These are phyloP conservation scores for Procambarus virginalis DNA, from an alignment of 1,140 invertebrate species.

Conservation along the genomic window DNA sequence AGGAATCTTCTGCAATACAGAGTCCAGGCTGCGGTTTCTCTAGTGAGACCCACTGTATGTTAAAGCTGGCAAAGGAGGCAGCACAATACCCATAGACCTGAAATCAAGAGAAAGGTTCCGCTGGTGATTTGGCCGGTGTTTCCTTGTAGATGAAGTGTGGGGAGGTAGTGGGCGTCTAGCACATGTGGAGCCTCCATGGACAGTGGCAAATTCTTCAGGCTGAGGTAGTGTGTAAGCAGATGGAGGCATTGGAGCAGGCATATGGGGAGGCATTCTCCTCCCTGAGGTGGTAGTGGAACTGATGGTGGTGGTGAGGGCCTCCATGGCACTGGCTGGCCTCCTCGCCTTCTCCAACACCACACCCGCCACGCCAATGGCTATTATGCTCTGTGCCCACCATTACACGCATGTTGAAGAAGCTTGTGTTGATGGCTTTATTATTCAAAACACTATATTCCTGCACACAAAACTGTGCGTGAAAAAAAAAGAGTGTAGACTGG, in stretches of 20 bases:
- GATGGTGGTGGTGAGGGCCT: slow-evolving; percentile 35
- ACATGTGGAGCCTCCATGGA: slow-evolving; percentile 51
- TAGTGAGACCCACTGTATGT: slow-evolving; percentile 79
- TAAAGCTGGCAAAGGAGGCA: slow-evolving; percentile 80
- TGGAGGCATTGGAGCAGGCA: slow-evolving; percentile 1
- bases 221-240: slow-evolving; percentile 1
- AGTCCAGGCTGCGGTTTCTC: slow-evolving; percentile 90
- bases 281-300: slow-evolving; percentile 2
- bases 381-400: slow-evolving; percentile 47
- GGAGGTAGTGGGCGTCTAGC: slow-evolving; percentile 46
- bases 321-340: slow-evolving; percentile 47
- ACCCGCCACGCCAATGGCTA: slow-evolving; percentile 50
- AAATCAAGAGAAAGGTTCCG: slow-evolving; percentile 86
- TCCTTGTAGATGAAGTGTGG: slow-evolving; percentile 72
- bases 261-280: slow-evolving; percentile 17
- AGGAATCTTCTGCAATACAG: slow-evolving; percentile 88
- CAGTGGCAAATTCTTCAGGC: slow-evolving; percentile 58
- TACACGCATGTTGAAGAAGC: slow-evolving; percentile 9
- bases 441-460: too few relatives aligned
- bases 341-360: slow-evolving; percentile 30
- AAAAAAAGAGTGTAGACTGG: too few relatives aligned
- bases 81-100: slow-evolving; percentile 85
- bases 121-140: slow-evolving; percentile 82
- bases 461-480: too few relatives aligned
- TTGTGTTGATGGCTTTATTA: too few relatives aligned